Conservation (phyloP, 2,888 invertebrate genomes). For the Cepaea hortensis region DNA sequence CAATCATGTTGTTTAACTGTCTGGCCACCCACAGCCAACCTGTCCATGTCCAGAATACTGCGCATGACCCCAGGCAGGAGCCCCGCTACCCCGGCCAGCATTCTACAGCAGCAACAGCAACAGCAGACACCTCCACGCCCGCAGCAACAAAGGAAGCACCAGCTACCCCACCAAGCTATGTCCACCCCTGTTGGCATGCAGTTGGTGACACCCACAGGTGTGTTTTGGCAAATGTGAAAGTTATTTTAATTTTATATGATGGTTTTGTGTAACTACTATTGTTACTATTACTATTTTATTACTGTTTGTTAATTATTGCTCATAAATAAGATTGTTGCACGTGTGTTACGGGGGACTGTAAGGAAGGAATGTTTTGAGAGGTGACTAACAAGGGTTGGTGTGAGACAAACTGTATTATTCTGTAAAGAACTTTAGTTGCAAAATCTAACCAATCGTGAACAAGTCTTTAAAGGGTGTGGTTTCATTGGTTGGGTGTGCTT, state of each 20-base stretch:
- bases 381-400: too few species aligned
- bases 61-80: constrained; percentile 31
- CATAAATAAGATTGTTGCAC: too few species aligned
- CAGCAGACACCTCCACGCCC: constrained; percentile 26
- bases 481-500: too few species aligned
- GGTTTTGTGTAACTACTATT: too few species aligned
- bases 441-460: too few species aligned
- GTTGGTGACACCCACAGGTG: not conserved
- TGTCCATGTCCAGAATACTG: constrained; percentile 60
- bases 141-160: constrained; percentile 12
- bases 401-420: too few species aligned
- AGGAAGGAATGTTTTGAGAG: too few species aligned
- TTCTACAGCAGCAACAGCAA: not conserved
- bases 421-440: too few species aligned
- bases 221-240: not conserved
- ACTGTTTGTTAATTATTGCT: too few species aligned
- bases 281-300: too few species aligned
- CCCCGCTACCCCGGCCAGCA: not conserved
- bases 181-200: not conserved
- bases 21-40: constrained; percentile 54
- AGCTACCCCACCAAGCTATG: constrained; percentile 6
- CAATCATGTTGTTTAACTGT: not conserved
- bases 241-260: not conserved
- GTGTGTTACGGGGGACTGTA: too few species aligned
- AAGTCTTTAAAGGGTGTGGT: too few species aligned